Evolutionary conservation across 2,888 invertebrate genomes (phyloP).

Genomic region (Ferrisia virgata): DNA sequence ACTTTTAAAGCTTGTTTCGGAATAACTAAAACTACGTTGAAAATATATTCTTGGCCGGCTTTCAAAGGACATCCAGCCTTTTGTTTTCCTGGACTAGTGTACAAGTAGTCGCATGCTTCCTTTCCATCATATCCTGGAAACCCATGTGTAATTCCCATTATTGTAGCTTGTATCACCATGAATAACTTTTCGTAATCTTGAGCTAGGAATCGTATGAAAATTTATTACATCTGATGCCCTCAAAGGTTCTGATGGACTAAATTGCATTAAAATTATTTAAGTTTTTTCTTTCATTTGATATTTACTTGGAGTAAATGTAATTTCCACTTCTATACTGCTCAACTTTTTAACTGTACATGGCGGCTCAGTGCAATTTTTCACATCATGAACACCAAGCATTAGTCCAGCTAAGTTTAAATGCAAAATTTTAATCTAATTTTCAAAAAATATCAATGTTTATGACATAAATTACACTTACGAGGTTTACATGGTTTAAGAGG

Average conservation of each 20-base stretch:
- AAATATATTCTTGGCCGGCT: conserved; percentile 10
- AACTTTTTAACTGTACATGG: not conserved
- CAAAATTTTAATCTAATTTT: not conserved
- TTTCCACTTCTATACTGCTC: not conserved
- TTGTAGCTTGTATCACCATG: not conserved
- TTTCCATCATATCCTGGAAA: conserved; percentile 33
- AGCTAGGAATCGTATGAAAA: not conserved
- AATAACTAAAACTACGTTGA: not conserved
- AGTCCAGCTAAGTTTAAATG: not conserved
- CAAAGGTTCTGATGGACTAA: too few species aligned
- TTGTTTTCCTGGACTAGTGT: not conserved
- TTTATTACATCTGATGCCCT: too few species aligned
- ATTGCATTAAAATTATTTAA: too few species aligned
- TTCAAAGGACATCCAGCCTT: conserved; percentile 29
- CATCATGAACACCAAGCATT: not conserved
- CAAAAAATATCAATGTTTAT: not conserved
- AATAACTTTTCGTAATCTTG: not conserved
- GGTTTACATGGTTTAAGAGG: not conserved
- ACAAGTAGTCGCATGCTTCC: not conserved
- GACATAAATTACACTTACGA: not conserved
- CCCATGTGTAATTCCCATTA: not conserved
- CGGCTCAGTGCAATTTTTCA: not conserved
- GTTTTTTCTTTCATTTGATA: not conserved
- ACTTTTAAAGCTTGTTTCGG: not conserved
- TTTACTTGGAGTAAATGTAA: not conserved